Evolutionary conservation across 2,113 vertebrate species (phyloP), one percentile per base, ranked within the genome.

Genomic region (Leucoraja erinaceus): DNA sequence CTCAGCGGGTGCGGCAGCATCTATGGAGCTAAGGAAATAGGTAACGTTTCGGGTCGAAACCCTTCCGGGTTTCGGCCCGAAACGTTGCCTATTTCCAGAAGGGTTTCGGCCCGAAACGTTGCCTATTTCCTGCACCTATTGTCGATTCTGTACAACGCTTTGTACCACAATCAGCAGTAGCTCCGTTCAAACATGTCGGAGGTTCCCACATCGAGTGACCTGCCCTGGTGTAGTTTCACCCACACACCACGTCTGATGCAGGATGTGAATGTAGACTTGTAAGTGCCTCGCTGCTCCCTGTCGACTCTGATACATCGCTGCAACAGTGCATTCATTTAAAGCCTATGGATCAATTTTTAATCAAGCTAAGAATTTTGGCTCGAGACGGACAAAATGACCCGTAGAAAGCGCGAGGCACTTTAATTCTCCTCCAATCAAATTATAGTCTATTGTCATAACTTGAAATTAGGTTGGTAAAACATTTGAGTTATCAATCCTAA

Each of bases 291-390:
- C 83, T 88, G 59, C 83, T 63, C 59, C 28, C 97, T 98, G 98
- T 98, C 98, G 97, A 95, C 95, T 95, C 97, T 98, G 98, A 99
- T 98, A 98, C 97, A 99, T 98, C 97, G 98, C 97, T 97, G 97
- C 98, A 99, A 99, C 99, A 99, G 99, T 98, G 98, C 98, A 99
- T 99, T 99, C 98, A 98, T 98, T 98, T 98, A 97, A 98, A 98
- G 96, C 97, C 96, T 96, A 97, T 97, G 96, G 98, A 99, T 99
- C 98, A 99, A 99, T 99, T 99, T 99, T 99, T 99, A 99, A 99
- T 99, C 98, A 99, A 99, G 98, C 97, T 96, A 97, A 99, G 98
- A 99, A 99, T 98, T 98, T 99, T 98, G 97, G 98, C 98, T 98
- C 97, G 97, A 98, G 98, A 97, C 97, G 98, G 97, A 98, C 98